Evolutionary conservation across 2,888 invertebrate species (phyloP).

Genomic region (Epinotia nisella): DNA sequence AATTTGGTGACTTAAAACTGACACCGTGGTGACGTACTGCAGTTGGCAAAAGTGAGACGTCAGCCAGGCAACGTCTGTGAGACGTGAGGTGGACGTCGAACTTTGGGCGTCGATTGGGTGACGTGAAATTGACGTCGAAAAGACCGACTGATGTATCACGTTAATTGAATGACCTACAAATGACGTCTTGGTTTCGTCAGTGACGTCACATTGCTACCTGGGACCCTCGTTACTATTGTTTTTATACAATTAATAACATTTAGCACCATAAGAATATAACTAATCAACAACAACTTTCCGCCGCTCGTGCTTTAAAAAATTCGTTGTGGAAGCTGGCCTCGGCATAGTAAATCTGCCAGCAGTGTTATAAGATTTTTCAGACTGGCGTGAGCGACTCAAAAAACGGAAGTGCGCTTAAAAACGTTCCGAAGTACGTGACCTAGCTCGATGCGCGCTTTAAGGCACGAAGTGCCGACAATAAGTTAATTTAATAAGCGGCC

Average conservation of each 20-base stretch:
- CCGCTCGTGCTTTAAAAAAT: constrained; percentile 17
- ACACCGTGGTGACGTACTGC: no score
- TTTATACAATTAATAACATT: constrained; percentile 13
- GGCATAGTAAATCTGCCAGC: constrained; percentile 33
- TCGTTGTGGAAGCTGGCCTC: background rate
- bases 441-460: constrained; percentile 45
- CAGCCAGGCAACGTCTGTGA: no score
- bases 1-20: no score
- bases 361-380: constrained; percentile 48
- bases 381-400: constrained; percentile 61
- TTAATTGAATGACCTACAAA: no score
- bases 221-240: no score
- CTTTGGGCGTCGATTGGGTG: no score
- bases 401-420: constrained; percentile 77
- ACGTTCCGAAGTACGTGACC: constrained; percentile 75
- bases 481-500: constrained; percentile 54
- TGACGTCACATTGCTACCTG: no score
- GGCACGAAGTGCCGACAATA: constrained; percentile 47
- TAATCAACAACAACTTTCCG: constrained; percentile 6
- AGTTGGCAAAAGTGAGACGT: no score
- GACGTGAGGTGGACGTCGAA: no score
- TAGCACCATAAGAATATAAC: constrained; percentile 13
- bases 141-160: no score
- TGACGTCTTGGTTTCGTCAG: no score
- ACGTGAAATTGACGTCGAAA: no score